Evolutionary conservation across 2,888 invertebrate species (phyloP).

Genomic region (Drosophila infuscata): DNA sequence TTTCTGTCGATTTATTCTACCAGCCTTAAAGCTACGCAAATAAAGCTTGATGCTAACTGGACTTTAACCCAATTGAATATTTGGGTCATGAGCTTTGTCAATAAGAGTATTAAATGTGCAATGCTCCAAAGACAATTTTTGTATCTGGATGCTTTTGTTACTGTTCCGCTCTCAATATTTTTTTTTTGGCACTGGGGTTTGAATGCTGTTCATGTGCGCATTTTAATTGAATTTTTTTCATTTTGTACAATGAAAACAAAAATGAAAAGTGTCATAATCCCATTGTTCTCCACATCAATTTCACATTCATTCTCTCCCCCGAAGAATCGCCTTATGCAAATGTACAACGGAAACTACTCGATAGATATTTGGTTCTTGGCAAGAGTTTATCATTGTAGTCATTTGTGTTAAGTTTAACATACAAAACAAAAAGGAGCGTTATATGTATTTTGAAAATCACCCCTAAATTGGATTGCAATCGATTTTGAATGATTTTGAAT

Average conservation of each 20-base stretch:
- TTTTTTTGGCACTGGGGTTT: constrained; percentile 49
- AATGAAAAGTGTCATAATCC: constrained; percentile 71
- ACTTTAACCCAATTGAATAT: background rate
- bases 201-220: constrained; percentile 59
- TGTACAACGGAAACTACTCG: constrained; percentile 4
- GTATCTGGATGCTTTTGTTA: constrained; percentile 27
- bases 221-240: constrained; percentile 80
- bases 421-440: constrained; percentile 23
- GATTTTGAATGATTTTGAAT: constrained; percentile 55
- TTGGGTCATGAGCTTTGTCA: background rate
- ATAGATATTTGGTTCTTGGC: constrained; percentile 11
- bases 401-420: constrained; percentile 22
- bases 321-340: background rate
- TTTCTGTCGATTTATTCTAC: background rate
- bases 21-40: background rate
- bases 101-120: constrained; percentile 6
- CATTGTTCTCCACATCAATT: constrained; percentile 25
- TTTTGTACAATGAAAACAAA: constrained; percentile 70
- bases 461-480: constrained; percentile 69
- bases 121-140: background rate
- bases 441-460: constrained; percentile 53
- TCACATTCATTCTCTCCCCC: background rate
- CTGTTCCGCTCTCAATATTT: constrained; percentile 69
- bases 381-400: constrained; percentile 36
- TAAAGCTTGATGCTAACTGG: background rate